phyloP scores from a whole-genome alignment of 2,797 vertebrate species.

The Bucorvus abyssinicus region DNA sequence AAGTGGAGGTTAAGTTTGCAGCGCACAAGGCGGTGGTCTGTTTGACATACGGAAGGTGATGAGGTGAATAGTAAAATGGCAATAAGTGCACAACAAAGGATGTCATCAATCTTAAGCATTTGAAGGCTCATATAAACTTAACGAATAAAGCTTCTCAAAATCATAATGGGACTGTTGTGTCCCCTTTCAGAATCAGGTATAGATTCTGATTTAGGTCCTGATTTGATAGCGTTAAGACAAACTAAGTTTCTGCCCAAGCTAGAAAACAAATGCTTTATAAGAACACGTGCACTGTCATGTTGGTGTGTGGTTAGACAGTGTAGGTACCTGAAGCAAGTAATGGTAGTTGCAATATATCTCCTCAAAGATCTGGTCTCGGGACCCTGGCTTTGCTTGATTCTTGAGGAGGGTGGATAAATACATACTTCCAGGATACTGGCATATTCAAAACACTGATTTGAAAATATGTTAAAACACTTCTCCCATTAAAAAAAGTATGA shows the following conservation, averaged over 20 bases:
- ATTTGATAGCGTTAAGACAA: neutral
- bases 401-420: neutral
- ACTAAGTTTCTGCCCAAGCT: neutral
- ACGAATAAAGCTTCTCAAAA: neutral
- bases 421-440: neutral
- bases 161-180: neutral
- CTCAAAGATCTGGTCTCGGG: neutral
- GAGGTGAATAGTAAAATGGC: neutral
- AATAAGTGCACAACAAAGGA: neutral
- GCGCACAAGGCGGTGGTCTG: too few species aligned
- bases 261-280: neutral
- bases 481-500: neutral
- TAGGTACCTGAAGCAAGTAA: neutral
- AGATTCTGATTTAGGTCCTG: neutral
- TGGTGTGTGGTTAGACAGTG: neutral
- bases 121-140: neutral
- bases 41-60: neutral
- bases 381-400: neutral
- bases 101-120: neutral
- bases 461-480: neutral
- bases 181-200: neutral
- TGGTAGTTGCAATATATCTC: neutral
- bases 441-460: neutral
- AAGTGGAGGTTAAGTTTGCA: too few species aligned
- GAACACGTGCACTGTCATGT: neutral